Evolutionary conservation across 2,113 vertebrate species (phyloP).

Genomic region (Percina caprodes): DNA sequence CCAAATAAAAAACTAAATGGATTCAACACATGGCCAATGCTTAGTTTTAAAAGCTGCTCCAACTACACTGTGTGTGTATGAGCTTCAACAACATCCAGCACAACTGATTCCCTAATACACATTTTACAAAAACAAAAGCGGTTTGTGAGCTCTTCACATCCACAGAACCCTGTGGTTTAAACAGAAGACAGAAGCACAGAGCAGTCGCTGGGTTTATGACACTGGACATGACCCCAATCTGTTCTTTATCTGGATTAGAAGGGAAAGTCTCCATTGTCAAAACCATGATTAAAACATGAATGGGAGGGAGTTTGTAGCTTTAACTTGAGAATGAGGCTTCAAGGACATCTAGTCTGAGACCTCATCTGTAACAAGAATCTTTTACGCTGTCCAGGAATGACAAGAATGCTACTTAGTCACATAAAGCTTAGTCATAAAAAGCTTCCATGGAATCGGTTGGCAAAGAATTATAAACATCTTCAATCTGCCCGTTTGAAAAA

Average conservation of each 20-base stretch:
- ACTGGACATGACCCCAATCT: conserved; percentile 59
- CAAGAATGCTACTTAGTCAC: conserved; percentile 17
- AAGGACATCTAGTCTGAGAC: conserved; percentile 44
- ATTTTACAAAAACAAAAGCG: neutral
- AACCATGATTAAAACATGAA: conserved; percentile 39
- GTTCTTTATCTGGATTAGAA: conserved; percentile 64
- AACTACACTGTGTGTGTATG: neutral
- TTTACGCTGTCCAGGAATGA: conserved; percentile 17
- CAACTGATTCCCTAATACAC: neutral
- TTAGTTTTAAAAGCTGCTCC: neutral
- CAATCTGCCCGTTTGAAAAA: neutral
- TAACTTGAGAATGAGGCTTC: conserved; percentile 34
- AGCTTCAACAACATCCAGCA: neutral
- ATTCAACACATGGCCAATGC: neutral
- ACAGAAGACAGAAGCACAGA: neutral
- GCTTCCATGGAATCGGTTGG: neutral
- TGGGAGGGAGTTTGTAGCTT: conserved; percentile 20
- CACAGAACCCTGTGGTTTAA: neutral
- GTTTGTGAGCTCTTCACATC: neutral
- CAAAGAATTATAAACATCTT: neutral
- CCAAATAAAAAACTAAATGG: neutral
- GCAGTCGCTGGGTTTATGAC: conserved; percentile 43
- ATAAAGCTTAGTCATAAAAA: conserved; percentile 20
- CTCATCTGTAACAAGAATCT: conserved; percentile 42
- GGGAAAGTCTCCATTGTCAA: conserved; percentile 26